Evolutionary conservation across 1,140 invertebrate species (phyloP), one percentile per base, ranked within the genome.

Genomic region (Trypoxylus dichotomus): DNA sequence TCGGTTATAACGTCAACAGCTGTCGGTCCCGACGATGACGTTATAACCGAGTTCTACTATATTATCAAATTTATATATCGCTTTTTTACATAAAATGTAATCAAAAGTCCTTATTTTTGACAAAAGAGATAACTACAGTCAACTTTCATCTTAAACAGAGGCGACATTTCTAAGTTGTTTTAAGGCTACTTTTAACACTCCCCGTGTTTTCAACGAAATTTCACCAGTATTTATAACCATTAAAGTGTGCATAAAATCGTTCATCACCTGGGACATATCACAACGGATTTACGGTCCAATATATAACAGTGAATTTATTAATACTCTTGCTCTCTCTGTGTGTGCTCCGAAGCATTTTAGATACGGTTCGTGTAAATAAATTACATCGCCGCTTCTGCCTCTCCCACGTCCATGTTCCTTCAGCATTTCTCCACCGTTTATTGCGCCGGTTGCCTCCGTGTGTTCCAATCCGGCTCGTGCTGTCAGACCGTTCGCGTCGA

Each of bases 241-340:
- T 79, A 79, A 71, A 79, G 78, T 72, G 42, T 73, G 75, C 75
- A 79, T 79, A 79, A 76, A 79, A 79, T 54, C 78, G 75, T 79
- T 79, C 78, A 79, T 79, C 78, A 79, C 75, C 78, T 75, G 47
- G 47, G 74, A 75, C 78, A 74, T 79, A 79, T 79, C 78, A 79
- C 78, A 79, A 76, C 75, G 76, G 76, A 63, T 79, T 79, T 79
- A 79, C 76, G 71, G 78, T 73, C 78, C 75, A 79, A 79, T 79
- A 79, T 79, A 79, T 79, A 79, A 79, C 78, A 76, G 75, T 79
- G 72, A 79, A 79, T 79, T 79, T 79, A 79, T 79, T 79, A 79
- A 79, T 79, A 75, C 78, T 76, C 77, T 78, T 74, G 19, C 60
- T 58, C 47, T 1, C 47, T 19, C 7, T 58, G 47, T 68, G 60